These are phyloP conservation scores for Podotricha telesiphe DNA, from an alignment of 2,888 invertebrate species.

Conservation along the genomic window DNA sequence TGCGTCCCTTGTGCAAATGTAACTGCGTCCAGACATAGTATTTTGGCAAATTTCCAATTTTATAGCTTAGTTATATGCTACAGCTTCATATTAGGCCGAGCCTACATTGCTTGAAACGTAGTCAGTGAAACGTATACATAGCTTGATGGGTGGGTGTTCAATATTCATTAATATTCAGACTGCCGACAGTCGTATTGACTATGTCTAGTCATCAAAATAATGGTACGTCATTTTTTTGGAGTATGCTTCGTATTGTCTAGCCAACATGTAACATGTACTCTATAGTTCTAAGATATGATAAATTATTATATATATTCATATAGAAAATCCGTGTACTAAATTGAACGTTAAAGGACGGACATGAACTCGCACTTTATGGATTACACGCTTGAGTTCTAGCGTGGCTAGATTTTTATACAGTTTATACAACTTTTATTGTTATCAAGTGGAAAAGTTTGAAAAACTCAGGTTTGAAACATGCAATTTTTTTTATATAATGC, in stretches of 20 bases:
- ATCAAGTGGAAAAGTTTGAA: too few relatives aligned
- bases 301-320: constrained; percentile 1
- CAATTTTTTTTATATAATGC: too few relatives aligned
- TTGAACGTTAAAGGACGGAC: not conserved
- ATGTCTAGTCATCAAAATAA: constrained; percentile 23
- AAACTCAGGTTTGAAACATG: too few relatives aligned
- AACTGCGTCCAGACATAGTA: constrained; percentile 69
- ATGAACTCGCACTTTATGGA: not conserved
- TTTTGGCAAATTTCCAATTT: constrained; percentile 70
- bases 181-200: constrained; percentile 27
- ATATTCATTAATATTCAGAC: constrained; percentile 25
- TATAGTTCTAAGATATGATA: not conserved
- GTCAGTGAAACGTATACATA: constrained; percentile 39
- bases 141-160: constrained; percentile 22
- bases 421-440: too few relatives aligned
- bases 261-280: not conserved
- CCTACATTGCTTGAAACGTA: constrained; percentile 38
- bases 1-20: constrained; percentile 63
- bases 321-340: not conserved
- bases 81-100: constrained; percentile 47
- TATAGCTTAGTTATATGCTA: constrained; percentile 59
- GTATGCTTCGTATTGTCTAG: constrained; percentile 21
- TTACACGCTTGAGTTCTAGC: not conserved
- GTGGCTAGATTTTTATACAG: too few relatives aligned
- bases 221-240: constrained; percentile 9